phyloP scores from a whole-genome alignment of 2,113 vertebrate genomes.

The Aphyosemion australe region DNA sequence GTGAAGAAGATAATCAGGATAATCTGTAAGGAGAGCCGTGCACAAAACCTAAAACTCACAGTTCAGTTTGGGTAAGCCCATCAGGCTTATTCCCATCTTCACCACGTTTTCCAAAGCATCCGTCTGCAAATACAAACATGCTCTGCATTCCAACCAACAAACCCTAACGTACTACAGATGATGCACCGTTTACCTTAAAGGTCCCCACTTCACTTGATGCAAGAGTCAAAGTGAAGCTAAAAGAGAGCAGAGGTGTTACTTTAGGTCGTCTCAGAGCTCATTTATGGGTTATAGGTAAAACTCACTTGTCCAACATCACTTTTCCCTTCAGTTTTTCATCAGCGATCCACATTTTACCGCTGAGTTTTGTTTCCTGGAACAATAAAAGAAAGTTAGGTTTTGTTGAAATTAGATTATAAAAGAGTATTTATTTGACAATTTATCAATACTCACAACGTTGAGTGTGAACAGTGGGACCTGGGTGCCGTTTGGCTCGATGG shows the following conservation, averaged over 20 bases:
- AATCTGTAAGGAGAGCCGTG: neutral
- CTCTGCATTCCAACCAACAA: neutral
- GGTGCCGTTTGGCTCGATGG: slow-evolving; percentile 48
- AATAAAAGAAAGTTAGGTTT: neutral
- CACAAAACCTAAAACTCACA: slow-evolving; percentile 37
- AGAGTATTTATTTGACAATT: too few relatives aligned
- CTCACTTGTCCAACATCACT: slow-evolving; percentile 62
- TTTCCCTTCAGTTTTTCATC: slow-evolving; percentile 46
- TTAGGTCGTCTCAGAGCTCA: neutral
- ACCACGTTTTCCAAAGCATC: neutral
- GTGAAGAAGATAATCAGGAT: too few relatives aligned
- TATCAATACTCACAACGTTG: slow-evolving; percentile 45
- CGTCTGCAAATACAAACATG: slow-evolving; percentile 48
- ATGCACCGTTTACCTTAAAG: slow-evolving; percentile 58
- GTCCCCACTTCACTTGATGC: slow-evolving; percentile 51
- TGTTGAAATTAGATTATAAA: too few relatives aligned
- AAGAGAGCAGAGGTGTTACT: neutral
- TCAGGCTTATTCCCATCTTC: accelerated
- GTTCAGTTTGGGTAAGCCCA: slow-evolving; percentile 36
- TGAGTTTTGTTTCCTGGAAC: slow-evolving; percentile 46
- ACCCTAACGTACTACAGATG: neutral
- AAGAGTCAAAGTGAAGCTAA: slow-evolving; percentile 63
- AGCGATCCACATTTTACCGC: slow-evolving; percentile 27
- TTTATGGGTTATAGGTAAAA: neutral
- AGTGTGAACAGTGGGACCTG: slow-evolving; percentile 60